These are phyloP conservation scores for Protobothrops mucrosquamatus DNA, from an alignment of 2,113 vertebrate genomes.

Conservation along the genomic window DNA sequence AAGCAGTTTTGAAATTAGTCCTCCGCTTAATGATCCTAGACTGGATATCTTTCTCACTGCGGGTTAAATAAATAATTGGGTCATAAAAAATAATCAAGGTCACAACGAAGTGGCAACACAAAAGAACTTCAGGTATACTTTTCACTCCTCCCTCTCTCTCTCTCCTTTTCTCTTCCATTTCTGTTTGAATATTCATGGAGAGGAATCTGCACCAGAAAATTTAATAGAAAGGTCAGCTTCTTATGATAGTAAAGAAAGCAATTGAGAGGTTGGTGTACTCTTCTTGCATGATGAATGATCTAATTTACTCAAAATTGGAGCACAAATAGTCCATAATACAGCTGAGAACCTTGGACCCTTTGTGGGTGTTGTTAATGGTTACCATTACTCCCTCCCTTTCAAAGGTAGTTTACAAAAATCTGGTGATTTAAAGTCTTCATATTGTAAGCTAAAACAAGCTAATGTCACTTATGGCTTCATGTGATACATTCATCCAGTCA, in stretches of 20 bases:
- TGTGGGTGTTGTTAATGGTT: neutral
- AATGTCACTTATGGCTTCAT: neutral
- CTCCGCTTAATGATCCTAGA: conserved; percentile 36
- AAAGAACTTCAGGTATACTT: conserved; percentile 12
- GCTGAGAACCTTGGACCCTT: conserved; percentile 1
- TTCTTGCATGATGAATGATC: conserved; percentile 53
- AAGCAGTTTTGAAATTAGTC: conserved; percentile 44
- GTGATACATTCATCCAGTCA: neutral
- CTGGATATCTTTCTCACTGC: conserved; percentile 29
- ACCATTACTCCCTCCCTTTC: neutral
- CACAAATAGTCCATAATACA: conserved; percentile 28
- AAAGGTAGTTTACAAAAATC: neutral
- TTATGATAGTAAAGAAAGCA: conserved; percentile 55
- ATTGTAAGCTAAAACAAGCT: neutral
- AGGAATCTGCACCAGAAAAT: conserved; percentile 49
- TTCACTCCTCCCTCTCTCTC: neutral
- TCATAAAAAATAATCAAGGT: conserved; percentile 48
- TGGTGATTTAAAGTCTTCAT: neutral
- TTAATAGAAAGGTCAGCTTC: conserved; percentile 62
- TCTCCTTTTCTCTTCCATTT: neutral
- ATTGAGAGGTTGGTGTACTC: conserved; percentile 35
- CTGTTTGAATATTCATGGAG: conserved; percentile 63
- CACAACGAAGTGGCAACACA: conserved; percentile 41
- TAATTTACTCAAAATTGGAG: conserved; percentile 34
- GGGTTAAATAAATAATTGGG: conserved; percentile 51